Evolutionary conservation across 1,140 invertebrate genomes (phyloP).

Genomic region (Nylanderia fulva): DNA sequence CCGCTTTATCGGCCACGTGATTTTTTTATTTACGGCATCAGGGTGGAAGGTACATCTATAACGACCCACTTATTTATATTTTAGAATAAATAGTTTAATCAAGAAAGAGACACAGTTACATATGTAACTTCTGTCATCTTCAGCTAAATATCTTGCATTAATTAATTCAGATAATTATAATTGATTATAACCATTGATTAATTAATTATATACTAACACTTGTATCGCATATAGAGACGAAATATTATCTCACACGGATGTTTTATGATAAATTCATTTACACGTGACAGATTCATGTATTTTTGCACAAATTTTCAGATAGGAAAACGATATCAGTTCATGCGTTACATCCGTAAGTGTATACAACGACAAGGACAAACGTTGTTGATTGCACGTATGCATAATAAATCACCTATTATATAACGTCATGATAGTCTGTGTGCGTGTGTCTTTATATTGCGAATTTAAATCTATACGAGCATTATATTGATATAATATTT

Average conservation of each 20-base stretch:
- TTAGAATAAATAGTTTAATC: background rate
- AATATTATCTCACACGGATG: background rate
- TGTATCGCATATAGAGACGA: background rate
- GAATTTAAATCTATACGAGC: conserved; percentile 6
- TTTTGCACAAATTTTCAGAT: background rate
- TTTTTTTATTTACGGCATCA: conserved; percentile 29
- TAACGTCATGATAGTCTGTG: conserved; percentile 40
- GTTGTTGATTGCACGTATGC: conserved; percentile 43
- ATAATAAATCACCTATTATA: conserved; percentile 51
- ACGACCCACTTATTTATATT: background rate
- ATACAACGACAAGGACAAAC: conserved; percentile 36
- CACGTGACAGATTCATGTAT: background rate
- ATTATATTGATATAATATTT: background rate
- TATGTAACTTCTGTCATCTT: too few species aligned
- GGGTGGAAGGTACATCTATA: background rate
- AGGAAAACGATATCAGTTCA: background rate
- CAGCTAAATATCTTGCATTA: background rate
- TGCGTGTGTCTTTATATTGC: conserved; percentile 6
- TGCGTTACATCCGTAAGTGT: conserved; percentile 8
- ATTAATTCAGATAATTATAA: conserved; percentile 2
- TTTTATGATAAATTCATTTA: background rate
- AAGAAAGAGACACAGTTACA: background rate
- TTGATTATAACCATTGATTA: too few species aligned
- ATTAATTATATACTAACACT: too few species aligned
- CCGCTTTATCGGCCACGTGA: conserved; percentile 17